Conservation (phyloP, 2,888 invertebrate genomes). For the Lycaena phlaeas region DNA sequence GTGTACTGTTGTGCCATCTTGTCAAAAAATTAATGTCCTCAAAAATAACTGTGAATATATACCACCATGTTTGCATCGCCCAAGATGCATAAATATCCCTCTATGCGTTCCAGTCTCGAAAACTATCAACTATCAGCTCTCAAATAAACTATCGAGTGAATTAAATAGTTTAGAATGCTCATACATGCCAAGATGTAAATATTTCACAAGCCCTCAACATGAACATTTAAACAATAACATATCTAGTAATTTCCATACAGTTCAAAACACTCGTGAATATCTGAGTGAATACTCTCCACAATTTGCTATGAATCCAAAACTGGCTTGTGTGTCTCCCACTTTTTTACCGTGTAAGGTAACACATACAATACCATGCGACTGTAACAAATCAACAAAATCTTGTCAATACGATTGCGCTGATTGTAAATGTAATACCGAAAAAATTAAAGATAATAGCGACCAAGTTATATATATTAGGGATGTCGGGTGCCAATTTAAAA, state of each 20-base stretch:
- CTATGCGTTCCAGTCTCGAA: conserved; percentile 49
- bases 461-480: conserved; percentile 52
- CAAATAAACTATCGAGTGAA: conserved; percentile 27
- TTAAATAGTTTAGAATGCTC: conserved; percentile 27
- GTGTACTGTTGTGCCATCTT: conserved; percentile 57
- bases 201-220: conserved; percentile 25
- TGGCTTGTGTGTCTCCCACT: conserved; percentile 22
- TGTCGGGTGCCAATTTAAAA: conserved; percentile 56
- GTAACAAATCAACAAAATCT: conserved; percentile 39
- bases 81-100: conserved; percentile 56
- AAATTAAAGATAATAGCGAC: conserved; percentile 24
- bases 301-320: conserved; percentile 29
- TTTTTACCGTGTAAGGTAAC: conserved; percentile 27
- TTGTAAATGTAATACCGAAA: conserved; percentile 21
- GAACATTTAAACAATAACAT: too few relatives aligned
- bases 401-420: conserved; percentile 41
- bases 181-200: conserved; percentile 31
- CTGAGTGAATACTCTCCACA: conserved; percentile 26
- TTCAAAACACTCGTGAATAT: conserved; percentile 29
- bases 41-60: conserved; percentile 54
- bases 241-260: background rate
- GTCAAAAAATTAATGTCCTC: conserved; percentile 48
- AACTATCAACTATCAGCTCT: conserved; percentile 33
- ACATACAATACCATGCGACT: conserved; percentile 24
- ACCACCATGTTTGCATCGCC: conserved; percentile 52